These are phyloP conservation scores for Pseudachorutes palmiensis DNA, from an alignment of 1,140 invertebrate genomes.

Conservation along the genomic window DNA sequence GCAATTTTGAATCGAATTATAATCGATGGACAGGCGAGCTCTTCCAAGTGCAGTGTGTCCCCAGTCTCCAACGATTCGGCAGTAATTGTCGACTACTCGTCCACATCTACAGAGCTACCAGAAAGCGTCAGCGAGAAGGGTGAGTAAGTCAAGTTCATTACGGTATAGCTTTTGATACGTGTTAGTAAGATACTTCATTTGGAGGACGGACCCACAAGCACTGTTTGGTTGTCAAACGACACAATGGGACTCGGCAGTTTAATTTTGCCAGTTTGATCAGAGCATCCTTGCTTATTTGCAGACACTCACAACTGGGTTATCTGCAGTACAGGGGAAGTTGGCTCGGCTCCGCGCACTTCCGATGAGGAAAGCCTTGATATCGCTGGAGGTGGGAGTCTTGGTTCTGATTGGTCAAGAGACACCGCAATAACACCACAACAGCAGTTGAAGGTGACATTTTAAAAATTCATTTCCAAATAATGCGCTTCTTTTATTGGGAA, in stretches of 20 bases:
- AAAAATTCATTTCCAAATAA: neutral
- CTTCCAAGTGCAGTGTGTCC: neutral
- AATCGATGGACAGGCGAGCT: neutral
- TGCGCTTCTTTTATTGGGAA: neutral
- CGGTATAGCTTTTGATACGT: too few relatives aligned
- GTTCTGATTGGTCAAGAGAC: neutral
- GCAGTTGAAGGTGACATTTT: neutral
- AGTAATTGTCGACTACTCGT: neutral
- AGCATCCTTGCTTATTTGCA: neutral
- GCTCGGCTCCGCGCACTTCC: neutral
- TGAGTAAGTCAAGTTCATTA: too few relatives aligned
- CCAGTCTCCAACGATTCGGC: conserved; percentile 3
- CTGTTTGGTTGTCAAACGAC: too few relatives aligned
- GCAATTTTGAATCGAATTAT: conserved; percentile 17
- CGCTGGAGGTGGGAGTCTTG: neutral
- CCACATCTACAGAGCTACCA: neutral
- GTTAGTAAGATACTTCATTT: neutral
- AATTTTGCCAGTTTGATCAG: neutral
- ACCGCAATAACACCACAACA: neutral
- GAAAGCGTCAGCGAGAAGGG: conserved; percentile 5
- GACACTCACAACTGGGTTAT: conserved; percentile 6
- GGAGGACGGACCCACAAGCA: neutral
- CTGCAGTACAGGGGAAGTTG: neutral
- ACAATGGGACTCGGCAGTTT: too few relatives aligned
- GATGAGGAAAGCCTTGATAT: neutral